Evolutionary conservation across 2,797 vertebrate genomes (phyloP), one percentile per base, ranked within the genome.

Genomic region (Oreortyx pictus): DNA sequence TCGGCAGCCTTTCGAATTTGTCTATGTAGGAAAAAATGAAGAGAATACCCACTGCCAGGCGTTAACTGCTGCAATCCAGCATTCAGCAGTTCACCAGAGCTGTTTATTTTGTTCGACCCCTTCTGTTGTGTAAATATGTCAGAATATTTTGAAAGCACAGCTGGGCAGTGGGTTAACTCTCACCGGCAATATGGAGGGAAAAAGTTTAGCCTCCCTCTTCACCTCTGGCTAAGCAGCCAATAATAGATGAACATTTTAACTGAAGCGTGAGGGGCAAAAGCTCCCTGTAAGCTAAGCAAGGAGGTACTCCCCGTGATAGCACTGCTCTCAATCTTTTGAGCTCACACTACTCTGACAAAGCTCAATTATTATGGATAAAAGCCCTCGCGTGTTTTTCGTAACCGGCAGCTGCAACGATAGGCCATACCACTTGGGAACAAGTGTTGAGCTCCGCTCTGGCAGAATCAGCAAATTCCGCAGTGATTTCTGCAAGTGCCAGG

Each of bases 401-500:
- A 86, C 84, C 90, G 76, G 73, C 92, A 95, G 93, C 92, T 93
- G 93, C 67, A 78, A 71, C 15, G 76, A 88, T 67, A 87, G 89
- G 89, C 78, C 14, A 1, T 76, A 82, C 44, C 86, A 79, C 87
- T 82, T 15, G 67, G 90, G 79, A 94, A 66, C 88, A 83, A 95
- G 88, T 35, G 82, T 66, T 94, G 57, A 78, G 92, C 84, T 66
- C 3, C 23, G 11, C n/a, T 92, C 94, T 94, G 94, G 92, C 86
- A 83, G 84, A 78, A 91, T 95, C 93, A 96, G 93, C 92, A 70
- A 89, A 96, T 95, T 96, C 93, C 90, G 31, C 84, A n/a, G 59
- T 4, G 31, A 91, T 82, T 94, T 73, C 90, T 94, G 87, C 84
- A 49, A 96, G 90, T 79, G 90, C 43, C 86, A 81, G 91, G 91